Evolutionary conservation across 2,797 vertebrate genomes (phyloP).

Genomic region (Typhlichthys eigenmanni): DNA sequence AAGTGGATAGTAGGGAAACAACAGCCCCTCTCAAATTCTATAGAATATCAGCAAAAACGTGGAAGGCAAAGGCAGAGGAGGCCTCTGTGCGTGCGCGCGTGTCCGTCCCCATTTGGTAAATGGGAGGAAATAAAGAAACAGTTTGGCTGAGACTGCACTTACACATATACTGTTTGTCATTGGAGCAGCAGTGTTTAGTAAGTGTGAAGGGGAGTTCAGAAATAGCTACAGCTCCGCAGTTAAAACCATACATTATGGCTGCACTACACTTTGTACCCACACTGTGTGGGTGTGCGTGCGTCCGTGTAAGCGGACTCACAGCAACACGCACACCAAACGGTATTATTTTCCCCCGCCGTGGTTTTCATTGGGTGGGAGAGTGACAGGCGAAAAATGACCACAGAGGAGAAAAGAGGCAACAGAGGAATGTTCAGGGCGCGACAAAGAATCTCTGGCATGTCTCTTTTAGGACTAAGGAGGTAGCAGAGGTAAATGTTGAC

Average conservation of each 20-base stretch:
- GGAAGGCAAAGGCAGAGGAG: slow-evolving; percentile 7
- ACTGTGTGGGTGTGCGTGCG: not conserved
- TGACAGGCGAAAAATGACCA: slow-evolving; percentile 47
- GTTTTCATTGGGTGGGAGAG: slow-evolving; percentile 18
- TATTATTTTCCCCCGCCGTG: no score
- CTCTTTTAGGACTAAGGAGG: slow-evolving; percentile 45
- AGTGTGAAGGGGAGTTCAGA: slow-evolving; percentile 45
- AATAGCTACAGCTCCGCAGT: slow-evolving; percentile 31
- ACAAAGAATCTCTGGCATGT: slow-evolving; percentile 79
- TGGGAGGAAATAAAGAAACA: slow-evolving; percentile 61
- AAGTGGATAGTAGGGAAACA: slow-evolving; percentile 33
- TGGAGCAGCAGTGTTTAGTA: slow-evolving; percentile 26
- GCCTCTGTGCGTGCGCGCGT: slow-evolving; percentile 15
- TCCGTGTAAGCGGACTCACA: slow-evolving; percentile 6
- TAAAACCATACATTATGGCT: slow-evolving; percentile 24
- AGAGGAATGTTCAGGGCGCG: slow-evolving; percentile 69
- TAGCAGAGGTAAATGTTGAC: slow-evolving; percentile 33
- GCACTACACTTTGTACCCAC: no score
- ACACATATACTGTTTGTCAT: slow-evolving; percentile 15
- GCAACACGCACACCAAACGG: not conserved
- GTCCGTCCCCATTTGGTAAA: slow-evolving; percentile 43
- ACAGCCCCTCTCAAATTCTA: slow-evolving; percentile 22
- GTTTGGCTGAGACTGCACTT: slow-evolving; percentile 43
- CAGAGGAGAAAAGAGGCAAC: slow-evolving; percentile 45
- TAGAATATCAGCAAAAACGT: slow-evolving; percentile 26